Evolutionary conservation across 2,113 vertebrate species (phyloP), one percentile per base, ranked within the genome.

Genomic region (Lampris incognitus): DNA sequence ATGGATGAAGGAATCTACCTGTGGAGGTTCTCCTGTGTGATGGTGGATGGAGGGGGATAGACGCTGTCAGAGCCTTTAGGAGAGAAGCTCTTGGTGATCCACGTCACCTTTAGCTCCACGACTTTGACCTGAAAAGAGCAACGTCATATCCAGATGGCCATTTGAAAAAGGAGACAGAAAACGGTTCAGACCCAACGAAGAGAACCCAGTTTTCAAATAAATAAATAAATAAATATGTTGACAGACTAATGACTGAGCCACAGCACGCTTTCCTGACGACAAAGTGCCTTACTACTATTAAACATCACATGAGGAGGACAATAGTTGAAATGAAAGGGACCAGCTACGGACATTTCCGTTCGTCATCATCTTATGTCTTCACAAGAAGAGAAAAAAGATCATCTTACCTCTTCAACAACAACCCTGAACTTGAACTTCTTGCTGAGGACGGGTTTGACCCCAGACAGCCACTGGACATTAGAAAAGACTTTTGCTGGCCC

Each of bases 11-110:
- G n/a, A 1, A 60, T 79, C 10, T 76, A 99, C 98, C 96, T 96
- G 94, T 93, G 94, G 74, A 99, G 93, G 74, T 98, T 96, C 65
- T 99, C 97, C 92, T 97, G 96, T 40, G 96, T 93, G 90, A 99
- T 98, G 83, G 97, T 89, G 0, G 96, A 97, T 9, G 97, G 92
- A n/a, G 98, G 98, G 5, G 97, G 98, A 75, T 96, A 97, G 38
- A 97, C 96, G 9, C 97, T 98, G 89, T 99, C 97, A 0, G 96
- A 97, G 69, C 97, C 97, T 88, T 97, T 96, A 46, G 97, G 97
- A 72, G 97, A 99, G 91, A 97, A 99, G 85, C 98, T 99, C 93
- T 98, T 99, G n/a, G 98, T 99, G 82, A 99, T 99, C 98, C 98
- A 99, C 0, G 96, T 99, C 80, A 99, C 97, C 81, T 98, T 97